Percentiles rank a stretch among this genome's conserved stretches.
phyloP scores from a whole-genome alignment of 2,113 vertebrate genomes.

The Thamnophis sirtalis region DNA sequence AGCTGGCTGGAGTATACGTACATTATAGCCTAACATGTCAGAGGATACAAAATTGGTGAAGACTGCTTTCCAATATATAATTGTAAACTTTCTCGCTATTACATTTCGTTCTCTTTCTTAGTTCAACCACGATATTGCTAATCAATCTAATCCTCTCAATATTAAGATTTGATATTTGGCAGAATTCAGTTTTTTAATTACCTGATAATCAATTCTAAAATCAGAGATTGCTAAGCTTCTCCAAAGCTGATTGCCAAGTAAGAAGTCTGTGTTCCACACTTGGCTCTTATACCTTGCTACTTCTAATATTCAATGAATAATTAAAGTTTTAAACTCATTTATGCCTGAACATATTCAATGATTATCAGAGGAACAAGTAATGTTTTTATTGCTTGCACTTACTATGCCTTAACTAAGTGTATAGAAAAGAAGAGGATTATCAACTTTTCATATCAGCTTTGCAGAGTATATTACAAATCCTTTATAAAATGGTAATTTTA shows the following conservation, averaged over 20 bases:
- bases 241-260: accelerated
- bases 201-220: neutral
- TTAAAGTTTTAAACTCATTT: slow-evolving; percentile 50
- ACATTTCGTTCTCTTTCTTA: neutral
- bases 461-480: neutral
- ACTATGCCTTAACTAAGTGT: neutral
- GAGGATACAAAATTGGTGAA: neutral
- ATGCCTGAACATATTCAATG: slow-evolving; percentile 39
- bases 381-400: slow-evolving; percentile 45
- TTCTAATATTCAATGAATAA: slow-evolving; percentile 48
- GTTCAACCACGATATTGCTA: neutral
- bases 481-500: neutral
- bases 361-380: slow-evolving; percentile 21
- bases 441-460: neutral
- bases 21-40: neutral
- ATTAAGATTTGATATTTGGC: neutral
- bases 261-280: neutral
- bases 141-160: neutral
- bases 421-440: neutral
- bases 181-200: slow-evolving; percentile 1
- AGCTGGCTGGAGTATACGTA: neutral
- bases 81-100: neutral
- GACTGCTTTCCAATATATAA: neutral
- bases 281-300: neutral
- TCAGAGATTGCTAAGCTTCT: neutral